Percentiles rank a stretch among this genome's conserved stretches.
phyloP scores from a whole-genome alignment of 2,888 invertebrate genomes.

The Nemapogon koenigi region DNA sequence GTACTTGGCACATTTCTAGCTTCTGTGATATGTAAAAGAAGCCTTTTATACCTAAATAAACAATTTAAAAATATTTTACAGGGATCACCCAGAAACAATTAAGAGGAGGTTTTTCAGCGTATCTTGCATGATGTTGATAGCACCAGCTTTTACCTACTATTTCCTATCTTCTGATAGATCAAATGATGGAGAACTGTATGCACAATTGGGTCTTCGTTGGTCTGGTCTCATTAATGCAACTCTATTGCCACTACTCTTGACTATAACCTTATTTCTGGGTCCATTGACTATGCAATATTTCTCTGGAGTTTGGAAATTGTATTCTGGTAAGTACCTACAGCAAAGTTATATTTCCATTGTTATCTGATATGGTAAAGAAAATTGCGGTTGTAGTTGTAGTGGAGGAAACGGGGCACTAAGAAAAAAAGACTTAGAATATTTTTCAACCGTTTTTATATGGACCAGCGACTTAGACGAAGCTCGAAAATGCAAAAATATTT shows the following conservation, averaged over 20 bases:
- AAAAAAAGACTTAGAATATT: too few species aligned
- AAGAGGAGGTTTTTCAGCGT: slow-evolving; percentile 89
- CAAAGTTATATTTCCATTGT: too few species aligned
- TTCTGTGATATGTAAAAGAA: too few species aligned
- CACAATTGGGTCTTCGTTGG: slow-evolving; percentile 77
- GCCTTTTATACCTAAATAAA: neutral
- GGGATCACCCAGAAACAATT: slow-evolving; percentile 88
- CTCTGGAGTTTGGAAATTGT: slow-evolving; percentile 72
- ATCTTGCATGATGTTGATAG: slow-evolving; percentile 78
- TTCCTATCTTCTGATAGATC: slow-evolving; percentile 71
- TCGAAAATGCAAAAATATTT: too few species aligned
- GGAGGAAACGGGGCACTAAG: too few species aligned
- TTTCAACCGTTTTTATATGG: too few species aligned
- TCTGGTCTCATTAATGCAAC: slow-evolving; percentile 77
- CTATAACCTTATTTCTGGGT: slow-evolving; percentile 83
- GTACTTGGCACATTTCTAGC: too few species aligned
- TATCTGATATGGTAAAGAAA: too few species aligned
- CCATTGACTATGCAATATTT: slow-evolving; percentile 76
- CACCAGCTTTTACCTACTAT: slow-evolving; percentile 78
- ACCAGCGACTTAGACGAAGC: too few species aligned
- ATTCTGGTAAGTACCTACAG: slow-evolving; percentile 71
- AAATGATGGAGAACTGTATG: slow-evolving; percentile 68
- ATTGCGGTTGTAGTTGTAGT: too few species aligned
- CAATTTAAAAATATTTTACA: slow-evolving; percentile 36
- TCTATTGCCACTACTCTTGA: slow-evolving; percentile 77